Base-by-base conservation (phyloP, 2,888 invertebrate species). In the Melinaea menophilus region DNA sequence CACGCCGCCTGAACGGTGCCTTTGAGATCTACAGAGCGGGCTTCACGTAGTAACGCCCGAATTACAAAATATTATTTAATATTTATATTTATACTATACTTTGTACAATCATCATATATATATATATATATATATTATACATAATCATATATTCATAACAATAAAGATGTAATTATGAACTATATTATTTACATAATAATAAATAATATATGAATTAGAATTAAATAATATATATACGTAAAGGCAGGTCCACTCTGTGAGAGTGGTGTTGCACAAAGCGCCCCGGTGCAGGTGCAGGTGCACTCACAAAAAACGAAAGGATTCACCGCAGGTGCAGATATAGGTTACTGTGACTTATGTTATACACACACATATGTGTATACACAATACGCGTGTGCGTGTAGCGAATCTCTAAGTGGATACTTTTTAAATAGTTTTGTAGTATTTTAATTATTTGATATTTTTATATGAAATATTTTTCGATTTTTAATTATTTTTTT, bases 261-360 rank as follows among this genome's bases (percentile, higher is more conserved):
- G 13, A 31, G 69, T 78, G 77, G 68, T 70, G 68, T 88, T 88
- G 86, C 84, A 86, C 88, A 89, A 89, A 82, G 82, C 71, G 75
- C 75, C 69, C 76, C 74, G 69, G 73, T 70, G 71, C 74, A 73
- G 74, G 69, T 79, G 88, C 86, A 88, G 88, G 88, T 89, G 88
- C 74, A 77, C 69, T 76, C 73, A 80, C 82, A 87, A 90, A 90
- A 90, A 88, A 85, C 78, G 85, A 90, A 90, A 88, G 90, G 88
- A 88, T 90, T 90, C 86, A 78, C 80, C 80, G 81, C 79, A 78
- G 80, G 78, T 79, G 79, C 75, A 78, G 85, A 87, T 86, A 84
- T 88, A 76, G 88, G 86, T 86, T 85, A 75, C 67, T 59, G 67
- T 67, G 67, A 62, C 65, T 63, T 63, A 65, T 61, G 64, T 67